Evolutionary conservation across 2,113 vertebrate genomes (phyloP), one percentile per base, ranked within the genome.

Genomic region (Pachycephala philippinensis): DNA sequence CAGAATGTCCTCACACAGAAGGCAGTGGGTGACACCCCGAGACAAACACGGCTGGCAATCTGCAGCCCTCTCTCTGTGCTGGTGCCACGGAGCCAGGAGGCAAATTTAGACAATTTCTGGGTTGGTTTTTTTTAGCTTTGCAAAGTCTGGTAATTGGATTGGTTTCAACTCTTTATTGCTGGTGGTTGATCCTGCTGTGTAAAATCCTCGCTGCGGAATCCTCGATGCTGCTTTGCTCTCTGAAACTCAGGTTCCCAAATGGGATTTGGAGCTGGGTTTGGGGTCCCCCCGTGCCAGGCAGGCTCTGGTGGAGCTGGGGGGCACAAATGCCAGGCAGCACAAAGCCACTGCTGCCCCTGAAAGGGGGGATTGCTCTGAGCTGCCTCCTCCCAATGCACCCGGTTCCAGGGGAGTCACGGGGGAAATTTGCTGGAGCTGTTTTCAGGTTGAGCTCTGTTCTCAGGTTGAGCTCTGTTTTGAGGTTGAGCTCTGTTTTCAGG

Each of bases 161-260:
- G 30, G 12, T 39, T 84, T 31, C 49, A 69, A 0, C 47, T 24
- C 27, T 23, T 42, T 7, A 1, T 10, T 52, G 50, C n/a, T 45
- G 10, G 18, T 20, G 40, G 30, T 15, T 24, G 56, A 7, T 76
- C 17, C 35, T 27, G 4, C 68, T 21, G 78, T 1, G 3, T 9
- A 24, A 80, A 87, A 52, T 12, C 30, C 6, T 30, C 16, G 10
- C 45, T 74, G 60, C 9, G 5, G 37, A 64, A 64, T 23, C 69
- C 57, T 39, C 4, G 2, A 0, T 45, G 61, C 31, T 30, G 54
- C 61, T 60, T 11, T 37, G 23, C 60, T 10, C 49, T n/a, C 54
- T n/a, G 40, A 7, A 42, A 13, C 1, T 15, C 4, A 7, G 35
- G 16, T 4, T 40, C 40, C 31, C 15, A 15, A 31, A 3, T 0